Conservation (phyloP, 1,140 invertebrate species). For the Chlorops oryzae region DNA sequence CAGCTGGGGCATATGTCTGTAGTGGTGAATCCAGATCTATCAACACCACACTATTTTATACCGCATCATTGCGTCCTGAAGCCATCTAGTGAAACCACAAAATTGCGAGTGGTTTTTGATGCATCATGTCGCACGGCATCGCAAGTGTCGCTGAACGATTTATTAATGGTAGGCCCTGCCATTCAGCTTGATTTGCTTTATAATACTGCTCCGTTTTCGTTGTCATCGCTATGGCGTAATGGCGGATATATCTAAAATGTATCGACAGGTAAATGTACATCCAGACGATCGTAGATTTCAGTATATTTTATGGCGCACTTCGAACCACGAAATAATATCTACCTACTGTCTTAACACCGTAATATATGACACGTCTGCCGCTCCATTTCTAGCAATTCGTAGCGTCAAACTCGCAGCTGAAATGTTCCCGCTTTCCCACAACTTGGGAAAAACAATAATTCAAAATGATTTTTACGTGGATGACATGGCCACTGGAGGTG, state of each 20-base stretch:
- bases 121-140: conserved; percentile 9
- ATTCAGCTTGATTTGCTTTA: conserved; percentile 45
- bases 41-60: conserved; percentile 28
- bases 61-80: conserved; percentile 48
- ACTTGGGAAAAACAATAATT: neutral
- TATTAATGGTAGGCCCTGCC: conserved; percentile 35
- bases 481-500: conserved; percentile 4
- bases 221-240: conserved; percentile 31
- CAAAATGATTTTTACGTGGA: conserved; percentile 9
- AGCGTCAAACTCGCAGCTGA: conserved; percentile 5
- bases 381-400: conserved; percentile 7
- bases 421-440: neutral
- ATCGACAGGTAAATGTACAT: conserved; percentile 43
- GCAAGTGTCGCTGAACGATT: conserved; percentile 41
- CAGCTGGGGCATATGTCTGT: conserved; percentile 30
- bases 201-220: conserved; percentile 46
- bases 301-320: conserved; percentile 46
- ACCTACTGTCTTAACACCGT: conserved; percentile 17
- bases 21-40: conserved; percentile 8
- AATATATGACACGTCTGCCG: conserved; percentile 10
- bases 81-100: conserved; percentile 42
- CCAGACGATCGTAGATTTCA: conserved; percentile 38
- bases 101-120: conserved; percentile 37
- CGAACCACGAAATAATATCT: conserved; percentile 18
- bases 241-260: conserved; percentile 48